A percentile compares a stretch with the other conserved stretches of the same genome.
phyloP scores from a whole-genome alignment of 1,140 invertebrate species.

The Marisa cornuarietis region DNA sequence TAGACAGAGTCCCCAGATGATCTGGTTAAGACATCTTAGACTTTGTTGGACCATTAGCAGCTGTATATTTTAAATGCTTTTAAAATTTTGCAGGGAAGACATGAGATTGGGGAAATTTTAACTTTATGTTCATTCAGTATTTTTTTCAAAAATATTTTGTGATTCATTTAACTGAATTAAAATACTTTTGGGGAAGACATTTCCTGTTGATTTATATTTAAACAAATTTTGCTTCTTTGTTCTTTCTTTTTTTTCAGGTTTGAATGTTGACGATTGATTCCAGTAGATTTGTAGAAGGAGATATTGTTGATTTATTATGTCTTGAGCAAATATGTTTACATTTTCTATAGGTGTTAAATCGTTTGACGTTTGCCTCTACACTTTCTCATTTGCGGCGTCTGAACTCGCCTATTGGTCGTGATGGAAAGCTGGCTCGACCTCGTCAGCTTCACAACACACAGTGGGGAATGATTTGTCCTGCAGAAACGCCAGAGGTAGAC shows the following conservation, averaged over 20 bases:
- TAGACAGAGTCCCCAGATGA: too few species aligned
- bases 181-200: too few species aligned
- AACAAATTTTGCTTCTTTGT: too few species aligned
- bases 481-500: constrained; percentile 93
- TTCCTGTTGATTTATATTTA: background rate
- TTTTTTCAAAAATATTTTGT: too few species aligned
- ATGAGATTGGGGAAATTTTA: constrained; percentile 1
- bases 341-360: constrained; percentile 66
- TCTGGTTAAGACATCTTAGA: too few species aligned
- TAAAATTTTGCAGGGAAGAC: background rate
- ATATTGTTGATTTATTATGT: background rate
- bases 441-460: constrained; percentile 97
- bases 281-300: background rate
- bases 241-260: too few species aligned
- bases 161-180: too few species aligned
- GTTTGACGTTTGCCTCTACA: constrained; percentile 97
- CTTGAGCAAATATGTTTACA: constrained; percentile 1
- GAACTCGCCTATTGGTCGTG: constrained; percentile 97
- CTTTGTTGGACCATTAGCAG: too few species aligned
- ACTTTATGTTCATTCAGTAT: too few species aligned
- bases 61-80: too few species aligned
- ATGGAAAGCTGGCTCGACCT: constrained; percentile 97
- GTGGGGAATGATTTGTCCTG: constrained; percentile 99
- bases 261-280: background rate
- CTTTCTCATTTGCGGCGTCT: constrained; percentile 95